Base-by-base conservation (phyloP, 2,113 vertebrate genomes). In the Phyllostomus hastatus region DNA sequence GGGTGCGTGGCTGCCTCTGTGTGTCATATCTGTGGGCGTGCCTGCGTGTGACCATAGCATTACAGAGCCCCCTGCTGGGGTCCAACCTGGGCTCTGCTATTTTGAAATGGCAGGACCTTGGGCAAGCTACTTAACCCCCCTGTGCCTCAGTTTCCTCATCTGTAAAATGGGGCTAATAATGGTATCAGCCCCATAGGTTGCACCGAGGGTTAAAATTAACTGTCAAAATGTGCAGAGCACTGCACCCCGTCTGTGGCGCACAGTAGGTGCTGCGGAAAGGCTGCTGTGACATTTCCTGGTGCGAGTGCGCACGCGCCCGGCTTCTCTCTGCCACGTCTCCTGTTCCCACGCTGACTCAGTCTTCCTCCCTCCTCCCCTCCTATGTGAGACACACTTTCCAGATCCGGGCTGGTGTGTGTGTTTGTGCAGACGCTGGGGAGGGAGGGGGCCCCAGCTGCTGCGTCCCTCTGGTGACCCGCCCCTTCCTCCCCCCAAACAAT, bases 311-410 rank as follows among this genome's bases (percentile, higher is more conserved):
- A 9, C 9, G 61, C 16, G 1, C 19, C 76, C 6, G 10, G 35
- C 14, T 24, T 16, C 43, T 22, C 50, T 43, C 46, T 75, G 83
- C 97, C 97, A 86, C 81, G 81, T 84, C 78, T 31, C 66, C 38
- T 1, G 1, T 75, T 90, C 95, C 70, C 79, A 59, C 5, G 16
- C 76, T 93, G 95, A 92, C 70, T 98, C 96, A 95, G 35, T 82
- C 75, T 57, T 54, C 50, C 50, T 20, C 46, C 43, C 52, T n/a
- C n/a, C 70, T 43, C n/a, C 92, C 31, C 16, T 31, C 41, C 92
- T 0, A 0, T 64, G 3, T 89, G 97, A 97, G 95, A 85, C 95
- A 90, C 72, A 78, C 70, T 96, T 97, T 95, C 97, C 92, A 85
- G 70, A 93, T 94, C 82, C 22, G 0, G 73, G 92, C 35, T 7